These are phyloP conservation scores for Dasysyrphus tricinctus DNA, from an alignment of 2,888 invertebrate genomes.

Conservation along the genomic window DNA sequence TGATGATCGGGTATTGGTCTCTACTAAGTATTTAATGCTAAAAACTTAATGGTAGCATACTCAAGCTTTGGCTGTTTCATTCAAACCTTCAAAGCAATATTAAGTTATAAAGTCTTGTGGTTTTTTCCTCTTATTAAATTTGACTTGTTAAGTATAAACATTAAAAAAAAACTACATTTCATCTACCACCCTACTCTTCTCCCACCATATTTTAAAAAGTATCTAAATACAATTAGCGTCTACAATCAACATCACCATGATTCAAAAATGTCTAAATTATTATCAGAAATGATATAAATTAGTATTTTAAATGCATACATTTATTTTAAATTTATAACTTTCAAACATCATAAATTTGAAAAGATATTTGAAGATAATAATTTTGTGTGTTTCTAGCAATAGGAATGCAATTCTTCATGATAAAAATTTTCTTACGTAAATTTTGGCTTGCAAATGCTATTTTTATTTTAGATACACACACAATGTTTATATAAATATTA, in stretches of 20 bases:
- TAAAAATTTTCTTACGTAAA: neutral
- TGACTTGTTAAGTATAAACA: too few relatives aligned
- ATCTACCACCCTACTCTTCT: too few relatives aligned
- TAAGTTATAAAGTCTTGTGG: too few relatives aligned
- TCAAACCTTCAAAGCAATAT: too few relatives aligned
- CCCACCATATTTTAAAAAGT: neutral
- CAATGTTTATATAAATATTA: conserved; percentile 11
- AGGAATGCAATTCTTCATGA: conserved; percentile 2
- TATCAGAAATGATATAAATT: conserved; percentile 7
- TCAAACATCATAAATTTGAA: neutral
- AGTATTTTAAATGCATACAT: neutral
- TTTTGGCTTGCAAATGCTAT: neutral
- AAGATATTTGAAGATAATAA: neutral
- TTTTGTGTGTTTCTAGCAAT: neutral
- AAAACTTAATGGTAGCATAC: too few relatives aligned
- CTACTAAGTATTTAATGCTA: too few relatives aligned
- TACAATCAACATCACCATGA: conserved; percentile 1
- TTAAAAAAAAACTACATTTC: too few relatives aligned
- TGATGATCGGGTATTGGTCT: too few relatives aligned
- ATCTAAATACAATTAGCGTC: conserved; percentile 1
- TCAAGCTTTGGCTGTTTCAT: too few relatives aligned
- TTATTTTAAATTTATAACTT: conserved; percentile 13
- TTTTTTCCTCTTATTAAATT: too few relatives aligned
- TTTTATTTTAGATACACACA: neutral
- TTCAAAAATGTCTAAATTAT: neutral